Evolutionary conservation across 2,888 invertebrate species (phyloP).

Genomic region (Anagyrus pseudococci): DNA sequence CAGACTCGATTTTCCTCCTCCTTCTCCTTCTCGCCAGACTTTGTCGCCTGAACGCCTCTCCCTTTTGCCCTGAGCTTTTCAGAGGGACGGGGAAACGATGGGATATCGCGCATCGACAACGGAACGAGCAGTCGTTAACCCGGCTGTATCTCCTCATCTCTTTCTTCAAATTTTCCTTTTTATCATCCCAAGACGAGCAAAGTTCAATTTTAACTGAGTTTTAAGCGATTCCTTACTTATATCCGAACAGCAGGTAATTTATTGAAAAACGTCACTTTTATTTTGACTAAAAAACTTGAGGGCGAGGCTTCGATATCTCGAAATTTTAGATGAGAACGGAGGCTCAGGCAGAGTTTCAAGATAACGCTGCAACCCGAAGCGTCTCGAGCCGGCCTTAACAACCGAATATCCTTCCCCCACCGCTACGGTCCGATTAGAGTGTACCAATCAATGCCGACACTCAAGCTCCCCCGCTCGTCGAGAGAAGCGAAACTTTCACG

Average conservation of each 20-base stretch:
- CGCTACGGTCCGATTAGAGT: constrained; percentile 48
- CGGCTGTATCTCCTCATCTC: neutral
- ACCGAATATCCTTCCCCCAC: constrained; percentile 32
- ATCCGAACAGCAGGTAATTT: no score
- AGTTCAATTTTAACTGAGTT: no score
- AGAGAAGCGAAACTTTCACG: constrained; percentile 24
- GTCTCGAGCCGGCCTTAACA: no score
- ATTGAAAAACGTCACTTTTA: no score
- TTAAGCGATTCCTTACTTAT: no score
- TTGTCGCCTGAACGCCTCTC: constrained; percentile 23
- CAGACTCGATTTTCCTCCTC: constrained; percentile 54
- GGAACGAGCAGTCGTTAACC: neutral
- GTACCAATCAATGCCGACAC: constrained; percentile 61
- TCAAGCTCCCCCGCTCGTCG: constrained; percentile 53
- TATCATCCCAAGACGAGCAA: no score
- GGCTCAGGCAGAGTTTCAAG: constrained; percentile 4
- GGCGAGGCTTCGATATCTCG: neutral
- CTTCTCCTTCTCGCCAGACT: constrained; percentile 22
- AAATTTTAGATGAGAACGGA: neutral
- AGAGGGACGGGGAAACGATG: neutral
- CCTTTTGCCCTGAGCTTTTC: neutral
- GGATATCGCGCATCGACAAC: neutral
- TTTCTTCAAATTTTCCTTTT: neutral
- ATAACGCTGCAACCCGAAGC: constrained; percentile 4
- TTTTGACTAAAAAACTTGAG: no score